A percentile compares a stretch with the other conserved stretches of the same genome.
These are phyloP conservation scores for Trachelus stipa DNA, from an alignment of 2,888 invertebrate species.

Conservation along the genomic window DNA sequence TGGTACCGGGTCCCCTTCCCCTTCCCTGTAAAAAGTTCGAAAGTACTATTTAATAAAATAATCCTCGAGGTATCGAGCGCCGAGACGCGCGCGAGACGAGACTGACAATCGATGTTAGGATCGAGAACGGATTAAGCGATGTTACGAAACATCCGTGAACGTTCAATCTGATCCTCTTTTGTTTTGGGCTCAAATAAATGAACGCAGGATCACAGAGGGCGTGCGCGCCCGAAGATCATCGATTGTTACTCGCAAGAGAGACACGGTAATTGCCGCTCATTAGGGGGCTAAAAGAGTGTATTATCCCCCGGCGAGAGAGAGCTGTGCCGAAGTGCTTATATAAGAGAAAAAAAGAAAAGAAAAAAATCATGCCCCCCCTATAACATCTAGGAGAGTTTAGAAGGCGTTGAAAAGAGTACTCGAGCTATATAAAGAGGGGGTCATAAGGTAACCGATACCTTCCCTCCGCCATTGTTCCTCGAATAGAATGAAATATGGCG, in stretches of 20 bases:
- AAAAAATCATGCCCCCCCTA: background rate
- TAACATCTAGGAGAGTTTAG: conserved; percentile 15
- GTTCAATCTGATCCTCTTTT: conserved; percentile 32
- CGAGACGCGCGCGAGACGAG: background rate
- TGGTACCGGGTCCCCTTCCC: background rate
- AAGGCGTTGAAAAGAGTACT: conserved; percentile 56
- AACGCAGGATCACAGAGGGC: conserved; percentile 44
- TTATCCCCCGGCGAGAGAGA: conserved; percentile 45
- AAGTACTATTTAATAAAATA: background rate
- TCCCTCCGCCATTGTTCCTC: conserved; percentile 43
- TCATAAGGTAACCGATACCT: conserved; percentile 56
- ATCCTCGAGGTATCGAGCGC: background rate
- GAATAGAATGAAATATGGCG: conserved; percentile 49
- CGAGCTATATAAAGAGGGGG: conserved; percentile 38
- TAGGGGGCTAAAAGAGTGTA: conserved; percentile 49
- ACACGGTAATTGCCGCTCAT: conserved; percentile 54
- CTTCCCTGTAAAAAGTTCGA: background rate
- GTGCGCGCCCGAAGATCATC: conserved; percentile 43
- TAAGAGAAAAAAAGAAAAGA: conserved; percentile 13
- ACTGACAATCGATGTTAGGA: background rate
- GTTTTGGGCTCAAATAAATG: conserved; percentile 45
- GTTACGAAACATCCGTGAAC: conserved; percentile 7
- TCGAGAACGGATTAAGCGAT: conserved; percentile 6
- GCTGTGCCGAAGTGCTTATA: conserved; percentile 11
- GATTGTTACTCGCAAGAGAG: conserved; percentile 45